Percentiles rank a stretch among this genome's conserved stretches.
These are phyloP conservation scores for Drosophila triauraria DNA, from an alignment of 1,140 invertebrate genomes.

Conservation along the genomic window DNA sequence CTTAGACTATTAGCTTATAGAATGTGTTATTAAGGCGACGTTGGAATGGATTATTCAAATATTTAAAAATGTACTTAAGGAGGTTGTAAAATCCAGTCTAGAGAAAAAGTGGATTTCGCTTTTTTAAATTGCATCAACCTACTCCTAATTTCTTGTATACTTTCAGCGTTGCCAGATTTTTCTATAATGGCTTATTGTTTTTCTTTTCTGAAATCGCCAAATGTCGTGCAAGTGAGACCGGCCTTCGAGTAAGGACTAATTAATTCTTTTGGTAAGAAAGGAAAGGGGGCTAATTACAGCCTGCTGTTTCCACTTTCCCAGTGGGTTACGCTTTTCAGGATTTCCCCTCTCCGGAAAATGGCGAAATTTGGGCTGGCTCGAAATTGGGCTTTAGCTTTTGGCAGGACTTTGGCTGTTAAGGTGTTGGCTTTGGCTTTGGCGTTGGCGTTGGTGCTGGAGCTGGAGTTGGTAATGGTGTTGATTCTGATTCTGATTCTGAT, in stretches of 20 bases:
- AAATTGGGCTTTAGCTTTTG: slow-evolving; percentile 42
- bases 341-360: slow-evolving; percentile 19
- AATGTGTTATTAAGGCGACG: not conserved
- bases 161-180: not conserved
- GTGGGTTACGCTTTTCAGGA: slow-evolving; percentile 2
- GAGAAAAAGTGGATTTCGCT: not conserved
- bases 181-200: not conserved
- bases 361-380: slow-evolving; percentile 22
- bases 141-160: not conserved
- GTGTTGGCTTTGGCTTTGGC: slow-evolving; percentile 11
- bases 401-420: slow-evolving; percentile 28
- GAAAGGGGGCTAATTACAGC: slow-evolving; percentile 23
- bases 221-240: slow-evolving; percentile 12
- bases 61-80: too few relatives aligned
- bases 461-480: slow-evolving; percentile 23
- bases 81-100: too few relatives aligned
- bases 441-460: slow-evolving; percentile 25
- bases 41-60: not conserved
- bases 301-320: slow-evolving; percentile 11
- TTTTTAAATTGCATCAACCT: not conserved
- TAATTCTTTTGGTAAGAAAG: slow-evolving; percentile 11
- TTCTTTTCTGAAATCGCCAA: slow-evolving; percentile 3
- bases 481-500: slow-evolving; percentile 20
- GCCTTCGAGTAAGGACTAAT: slow-evolving; percentile 17
- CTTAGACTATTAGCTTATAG: not conserved